Base-by-base conservation (phyloP, 2,888 invertebrate genomes). In the Vanessa cardui region DNA sequence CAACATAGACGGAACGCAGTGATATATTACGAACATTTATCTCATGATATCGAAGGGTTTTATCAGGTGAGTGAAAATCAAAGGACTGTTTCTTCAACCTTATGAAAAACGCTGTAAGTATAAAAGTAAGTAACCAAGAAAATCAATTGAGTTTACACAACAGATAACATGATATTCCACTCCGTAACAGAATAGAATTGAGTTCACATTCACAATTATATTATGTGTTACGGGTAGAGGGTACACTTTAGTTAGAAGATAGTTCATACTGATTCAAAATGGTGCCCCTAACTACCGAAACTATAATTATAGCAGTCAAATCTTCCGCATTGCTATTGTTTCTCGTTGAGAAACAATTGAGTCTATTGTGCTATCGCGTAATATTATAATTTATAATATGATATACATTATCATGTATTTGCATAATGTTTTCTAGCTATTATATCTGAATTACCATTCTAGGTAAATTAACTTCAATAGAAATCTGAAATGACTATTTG, bases 251-350 rank as follows among this genome's bases (percentile, higher is more conserved):
- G n/a, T 47, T 47, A 18, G 16, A n/a, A 26, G 52, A 52, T 52
- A 52, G 52, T 52, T 52, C 6, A 26, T 52, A 26, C 26, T 16
- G 52, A 52, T 52, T 52, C 52, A 15, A 6, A 52, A 52, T 52
- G 52, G 52, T 26, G 26, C 21, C 26, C 52, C 26, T 59, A 64
- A 64, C 64, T 50, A 64, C 64, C 33, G n/a, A 64, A 64, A 64
- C 64, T 59, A 58, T 58, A 49, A 50, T 64, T 59, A 58, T n/a
- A 26, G 20, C 46, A 26, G 52, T 52, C 52, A 16, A 52, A 52
- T 60, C 45, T 45, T 50, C 45, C 52, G 39, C 62, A 16, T 12
- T 20, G 33, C 62, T 50, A 64, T 64, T 64, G 64, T 64, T 21
- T 21, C 15, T 26, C 21, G 39, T 12, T 39, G 26, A 18, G 50